Base-by-base conservation (phyloP, 2,888 invertebrate genomes). In the Hyposoter didymator region DNA sequence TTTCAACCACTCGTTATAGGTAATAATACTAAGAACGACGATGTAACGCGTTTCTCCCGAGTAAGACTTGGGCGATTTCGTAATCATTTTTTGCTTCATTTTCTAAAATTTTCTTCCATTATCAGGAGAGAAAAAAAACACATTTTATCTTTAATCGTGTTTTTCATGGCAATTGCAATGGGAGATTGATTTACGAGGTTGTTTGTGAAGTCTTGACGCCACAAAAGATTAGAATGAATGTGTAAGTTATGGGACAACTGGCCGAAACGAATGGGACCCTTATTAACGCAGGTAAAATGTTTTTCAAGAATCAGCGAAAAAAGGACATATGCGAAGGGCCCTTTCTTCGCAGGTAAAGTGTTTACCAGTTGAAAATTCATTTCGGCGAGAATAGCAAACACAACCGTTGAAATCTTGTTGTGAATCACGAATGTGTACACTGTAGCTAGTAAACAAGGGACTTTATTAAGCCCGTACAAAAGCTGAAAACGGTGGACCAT, bases 251-350 rank as follows among this genome's bases (percentile, higher is more conserved):
- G 66, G 59, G 32, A 22, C n/a, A 39, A 69, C n/a, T 64, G 73
- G 19, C 17, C 69, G 43, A 52, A 69, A 28, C 14, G 59, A 59
- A 59, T 28, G 22, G 17, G 3, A 69, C 49, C 47, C 49, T 47
- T 39, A 55, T 43, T 28, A 67, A n/a, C 67, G 69, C 87, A 85
- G 84, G 85, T 87, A 81, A 80, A 85, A 75, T 85, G 82, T 85
- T 87, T 76, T 84, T 69, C 81, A 17, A 75, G 79, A 67, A 67
- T 79, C 39, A 69, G 12, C 64, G 22, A 28, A 28, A 5, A 6
- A 14, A 12, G 12, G 28, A 59, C 14, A 28, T 17, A 76, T 10
- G 75, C 78, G 55, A 76, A 66, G 19, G 49, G 19, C 39, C 47
- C 12, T 28, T 52, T 32, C 66, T 45, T 67, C 59, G 84, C 83